Percentiles rank a stretch among this genome's conserved stretches.
phyloP scores from a whole-genome alignment of 2,888 invertebrate genomes.

The Lithosia quadra region DNA sequence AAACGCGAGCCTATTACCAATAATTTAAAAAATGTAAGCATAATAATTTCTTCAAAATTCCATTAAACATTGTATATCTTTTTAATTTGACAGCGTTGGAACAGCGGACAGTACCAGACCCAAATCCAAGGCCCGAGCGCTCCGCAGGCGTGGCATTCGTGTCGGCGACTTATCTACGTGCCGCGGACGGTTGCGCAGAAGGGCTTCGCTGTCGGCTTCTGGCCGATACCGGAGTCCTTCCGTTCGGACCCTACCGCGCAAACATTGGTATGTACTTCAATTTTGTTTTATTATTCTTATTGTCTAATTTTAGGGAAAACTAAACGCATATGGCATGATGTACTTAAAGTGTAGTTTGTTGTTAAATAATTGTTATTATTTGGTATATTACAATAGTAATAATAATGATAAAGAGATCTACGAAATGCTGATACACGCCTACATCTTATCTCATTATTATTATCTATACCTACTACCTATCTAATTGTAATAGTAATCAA shows the following conservation, averaged over 20 bases:
- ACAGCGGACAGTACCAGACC: constrained; percentile 77
- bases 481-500: too few species aligned
- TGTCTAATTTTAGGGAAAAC: neutral
- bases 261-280: constrained; percentile 87
- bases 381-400: too few species aligned
- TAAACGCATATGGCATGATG: neutral
- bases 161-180: constrained; percentile 96
- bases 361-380: too few species aligned
- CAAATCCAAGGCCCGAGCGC: constrained; percentile 72
- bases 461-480: too few species aligned
- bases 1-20: too few species aligned
- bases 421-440: too few species aligned
- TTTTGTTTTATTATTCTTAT: neutral
- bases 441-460: too few species aligned
- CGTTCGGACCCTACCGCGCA: constrained; percentile 97
- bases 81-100: constrained; percentile 75
- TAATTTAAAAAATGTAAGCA: too few species aligned
- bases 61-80: too few species aligned
- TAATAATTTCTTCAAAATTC: too few species aligned
- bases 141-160: constrained; percentile 95
- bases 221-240: constrained; percentile 99
- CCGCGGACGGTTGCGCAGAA: constrained; percentile 96
- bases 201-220: constrained; percentile 97
- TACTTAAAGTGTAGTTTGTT: too few species aligned
- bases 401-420: too few species aligned